A percentile compares a stretch with the other conserved stretches of the same genome.
These are phyloP conservation scores for Hoplostethus mediterraneus DNA, from an alignment of 2,797 vertebrate genomes.

Conservation along the genomic window DNA sequence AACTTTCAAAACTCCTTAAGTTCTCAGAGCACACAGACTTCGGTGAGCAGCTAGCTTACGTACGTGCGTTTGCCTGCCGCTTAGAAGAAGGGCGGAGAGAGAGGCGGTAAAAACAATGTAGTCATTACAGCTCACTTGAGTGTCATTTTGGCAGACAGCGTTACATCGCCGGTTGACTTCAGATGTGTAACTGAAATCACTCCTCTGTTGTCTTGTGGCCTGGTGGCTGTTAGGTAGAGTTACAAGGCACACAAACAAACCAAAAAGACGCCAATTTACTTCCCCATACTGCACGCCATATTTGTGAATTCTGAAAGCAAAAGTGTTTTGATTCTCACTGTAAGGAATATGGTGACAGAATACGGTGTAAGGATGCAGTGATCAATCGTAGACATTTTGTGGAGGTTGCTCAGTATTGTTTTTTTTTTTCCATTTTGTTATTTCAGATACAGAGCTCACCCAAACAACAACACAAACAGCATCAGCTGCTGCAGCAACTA, in stretches of 20 bases:
- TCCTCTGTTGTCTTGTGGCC: constrained; percentile 82
- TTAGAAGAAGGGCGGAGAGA: constrained; percentile 71
- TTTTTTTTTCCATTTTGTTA: constrained; percentile 29
- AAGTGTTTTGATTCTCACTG: constrained; percentile 77
- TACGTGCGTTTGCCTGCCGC: constrained; percentile 67
- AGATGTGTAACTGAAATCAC: constrained; percentile 82
- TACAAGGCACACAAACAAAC: constrained; percentile 83
- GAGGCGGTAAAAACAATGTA: constrained; percentile 78
- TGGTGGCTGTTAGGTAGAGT: constrained; percentile 83
- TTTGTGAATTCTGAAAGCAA: constrained; percentile 78
- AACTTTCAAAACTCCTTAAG: constrained; percentile 89
- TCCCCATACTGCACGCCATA: constrained; percentile 68
- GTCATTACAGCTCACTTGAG: constrained; percentile 85
- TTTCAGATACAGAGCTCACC: constrained; percentile 57
- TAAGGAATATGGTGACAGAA: constrained; percentile 61
- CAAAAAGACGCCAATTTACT: constrained; percentile 84
- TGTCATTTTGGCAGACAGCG: constrained; percentile 84
- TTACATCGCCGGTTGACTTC: constrained; percentile 80
- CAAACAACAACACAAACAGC: constrained; percentile 67
- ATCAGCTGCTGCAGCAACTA: constrained; percentile 59
- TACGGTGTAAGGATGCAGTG: constrained; percentile 47
- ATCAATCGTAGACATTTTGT: constrained; percentile 80
- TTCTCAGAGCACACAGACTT: constrained; percentile 83
- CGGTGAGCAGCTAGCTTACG: constrained; percentile 79
- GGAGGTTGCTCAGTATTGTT: constrained; percentile 62